Evolutionary conservation across 2,888 invertebrate species (phyloP), one percentile per base, ranked within the genome.

Genomic region (Zygogramma bicolorata): DNA sequence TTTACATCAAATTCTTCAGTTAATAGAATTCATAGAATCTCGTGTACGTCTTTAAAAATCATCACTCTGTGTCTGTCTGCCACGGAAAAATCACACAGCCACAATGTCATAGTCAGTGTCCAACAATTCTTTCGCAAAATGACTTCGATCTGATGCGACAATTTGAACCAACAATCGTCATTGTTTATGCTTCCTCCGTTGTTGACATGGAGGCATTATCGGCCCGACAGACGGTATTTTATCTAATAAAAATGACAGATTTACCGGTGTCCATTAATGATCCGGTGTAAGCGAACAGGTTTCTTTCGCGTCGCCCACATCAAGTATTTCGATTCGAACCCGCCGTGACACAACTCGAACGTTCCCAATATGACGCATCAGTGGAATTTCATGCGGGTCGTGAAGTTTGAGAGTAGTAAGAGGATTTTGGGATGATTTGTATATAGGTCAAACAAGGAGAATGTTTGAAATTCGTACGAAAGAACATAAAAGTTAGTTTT

Each of bases 191-290:
- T 68, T 72, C 58, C 63, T 27, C 59, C 46, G 42, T 61, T 70
- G 75, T 75, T 75, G 75, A 75, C 72, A 72, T 72, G 70, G 72
- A 75, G 72, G 72, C 72, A 72, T 72, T 75, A 75, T 72, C 72
- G 77, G 81, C 78, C 71, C 77, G 77, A 76, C 78, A 75, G 69
- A 73, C 81, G 77, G 78, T 71, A 73, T 81, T 81, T 83, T 83
- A 83, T 83, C 82, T 81, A 83, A 82, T 81, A 81, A 82, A 84
- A 80, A 81, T 82, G 83, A 84, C 83, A 84, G 83, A 84, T 83
- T 83, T 84, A 83, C 81, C 80, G 80, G 80, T 79, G 75, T 82
- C 82, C 82, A 81, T 81, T 82, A 83, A 81, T 78, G 81, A 80
- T 80, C 79, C 77, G 75, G 75, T 71, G 74, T 79, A 80, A 78